A percentile compares a stretch with the other conserved stretches of the same genome.
Conservation (phyloP, 2,888 invertebrate species). For the Ectemnius lituratus region DNA sequence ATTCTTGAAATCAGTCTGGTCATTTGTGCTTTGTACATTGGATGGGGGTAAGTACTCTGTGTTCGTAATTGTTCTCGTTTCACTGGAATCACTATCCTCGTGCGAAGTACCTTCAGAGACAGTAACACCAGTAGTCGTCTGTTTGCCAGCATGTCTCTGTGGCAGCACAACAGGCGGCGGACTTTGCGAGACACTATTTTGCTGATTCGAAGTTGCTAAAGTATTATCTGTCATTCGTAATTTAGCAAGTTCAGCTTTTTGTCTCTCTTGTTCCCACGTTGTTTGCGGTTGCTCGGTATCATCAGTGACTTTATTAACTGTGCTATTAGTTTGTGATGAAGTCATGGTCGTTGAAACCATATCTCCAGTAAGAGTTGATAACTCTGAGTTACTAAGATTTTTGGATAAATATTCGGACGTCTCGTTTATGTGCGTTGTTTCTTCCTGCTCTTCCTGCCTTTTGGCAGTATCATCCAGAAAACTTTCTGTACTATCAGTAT, state of each 20-base stretch:
- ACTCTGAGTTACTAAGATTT: constrained; percentile 40
- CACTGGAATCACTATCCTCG: constrained; percentile 70
- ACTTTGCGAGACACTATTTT: constrained; percentile 41
- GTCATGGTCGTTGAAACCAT: constrained; percentile 23
- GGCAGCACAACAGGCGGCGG: constrained; percentile 40
- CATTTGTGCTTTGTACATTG: constrained; percentile 57
- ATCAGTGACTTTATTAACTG: constrained; percentile 35
- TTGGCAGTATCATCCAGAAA: constrained; percentile 43
- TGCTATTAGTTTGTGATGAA: constrained; percentile 38
- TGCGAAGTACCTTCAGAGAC: constrained; percentile 61
- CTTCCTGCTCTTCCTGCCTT: constrained; percentile 49
- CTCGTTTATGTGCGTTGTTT: constrained; percentile 35
- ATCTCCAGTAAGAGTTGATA: constrained; percentile 36
- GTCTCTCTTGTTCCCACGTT: constrained; percentile 75
- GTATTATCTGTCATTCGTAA: constrained; percentile 65
- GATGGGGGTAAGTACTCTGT: constrained; percentile 54
- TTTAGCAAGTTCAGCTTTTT: constrained; percentile 72
- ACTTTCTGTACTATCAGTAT: constrained; percentile 52
- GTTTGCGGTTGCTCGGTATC: constrained; percentile 63
- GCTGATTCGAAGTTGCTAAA: constrained; percentile 50
- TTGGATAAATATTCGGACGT: constrained; percentile 35
- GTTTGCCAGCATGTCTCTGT: constrained; percentile 48
- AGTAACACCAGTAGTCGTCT: constrained; percentile 34
- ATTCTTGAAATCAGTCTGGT: constrained; percentile 42
- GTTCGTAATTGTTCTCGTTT: constrained; percentile 70